Percentiles rank a stretch among this genome's conserved stretches.
These are phyloP conservation scores for Brassicogethes aeneus DNA, from an alignment of 2,888 invertebrate species.

Conservation along the genomic window DNA sequence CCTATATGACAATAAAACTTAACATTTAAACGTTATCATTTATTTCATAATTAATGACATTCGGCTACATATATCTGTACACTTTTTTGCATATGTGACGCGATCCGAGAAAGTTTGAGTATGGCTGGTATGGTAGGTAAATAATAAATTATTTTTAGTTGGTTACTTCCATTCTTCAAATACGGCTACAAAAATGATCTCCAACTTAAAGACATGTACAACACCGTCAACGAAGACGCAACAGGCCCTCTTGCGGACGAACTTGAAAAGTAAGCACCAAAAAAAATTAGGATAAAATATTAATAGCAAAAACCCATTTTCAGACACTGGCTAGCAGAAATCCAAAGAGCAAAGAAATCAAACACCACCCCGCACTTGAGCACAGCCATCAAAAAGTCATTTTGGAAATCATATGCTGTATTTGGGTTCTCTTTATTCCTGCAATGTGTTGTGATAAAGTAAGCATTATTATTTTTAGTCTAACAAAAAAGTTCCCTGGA, in stretches of 20 bases:
- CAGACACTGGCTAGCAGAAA: slow-evolving; percentile 54
- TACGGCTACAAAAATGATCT: slow-evolving; percentile 56
- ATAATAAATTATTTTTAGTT: slow-evolving; percentile 52
- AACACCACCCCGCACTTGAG: slow-evolving; percentile 51
- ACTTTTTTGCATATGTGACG: too few relatives aligned
- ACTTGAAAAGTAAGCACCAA: slow-evolving; percentile 46
- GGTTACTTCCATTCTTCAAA: slow-evolving; percentile 56
- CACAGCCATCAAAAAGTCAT: slow-evolving; percentile 51
- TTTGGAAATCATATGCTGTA: slow-evolving; percentile 50
- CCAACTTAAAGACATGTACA: slow-evolving; percentile 57
- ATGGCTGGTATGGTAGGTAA: too few relatives aligned
- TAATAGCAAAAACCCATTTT: slow-evolving; percentile 7
- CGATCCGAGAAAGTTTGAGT: too few relatives aligned
- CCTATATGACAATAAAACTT: too few relatives aligned
- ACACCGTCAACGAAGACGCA: slow-evolving; percentile 50
- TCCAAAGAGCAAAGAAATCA: slow-evolving; percentile 41
- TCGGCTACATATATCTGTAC: too few relatives aligned
- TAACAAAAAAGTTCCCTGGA: too few relatives aligned
- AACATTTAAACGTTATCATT: too few relatives aligned
- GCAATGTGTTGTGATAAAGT: slow-evolving; percentile 52
- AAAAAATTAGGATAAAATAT: slow-evolving; percentile 3
- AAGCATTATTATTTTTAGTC: slow-evolving; percentile 19
- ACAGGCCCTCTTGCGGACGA: slow-evolving; percentile 58
- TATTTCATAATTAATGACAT: too few relatives aligned
- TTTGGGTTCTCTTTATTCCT: slow-evolving; percentile 51